phyloP scores from a whole-genome alignment of 2,113 vertebrate species.

The Brachyhypopomus gauderio region DNA sequence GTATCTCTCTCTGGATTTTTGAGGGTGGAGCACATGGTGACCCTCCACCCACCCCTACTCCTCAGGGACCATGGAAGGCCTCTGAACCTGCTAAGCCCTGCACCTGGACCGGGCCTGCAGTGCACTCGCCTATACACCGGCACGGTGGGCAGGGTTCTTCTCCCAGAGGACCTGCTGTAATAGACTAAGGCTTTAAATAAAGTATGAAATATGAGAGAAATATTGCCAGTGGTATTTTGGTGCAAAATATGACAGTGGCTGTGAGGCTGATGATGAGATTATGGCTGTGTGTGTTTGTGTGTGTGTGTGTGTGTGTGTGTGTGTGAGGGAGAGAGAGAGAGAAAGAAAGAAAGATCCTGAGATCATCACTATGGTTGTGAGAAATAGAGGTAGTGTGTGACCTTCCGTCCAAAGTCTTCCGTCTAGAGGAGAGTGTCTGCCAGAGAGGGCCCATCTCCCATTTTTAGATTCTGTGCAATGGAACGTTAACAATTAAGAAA shows the following conservation, averaged over 20 bases:
- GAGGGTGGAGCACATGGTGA: slow-evolving; percentile 28
- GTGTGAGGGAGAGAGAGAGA: too few relatives aligned
- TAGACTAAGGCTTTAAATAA: slow-evolving; percentile 38
- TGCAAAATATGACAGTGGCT: neutral
- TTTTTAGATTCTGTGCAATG: too few relatives aligned
- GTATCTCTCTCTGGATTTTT: slow-evolving; percentile 29
- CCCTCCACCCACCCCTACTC: neutral
- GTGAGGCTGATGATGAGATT: slow-evolving; percentile 7
- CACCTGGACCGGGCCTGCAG: slow-evolving; percentile 40
- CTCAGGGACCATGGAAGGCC: slow-evolving; percentile 12
- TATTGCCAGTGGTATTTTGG: slow-evolving; percentile 16
- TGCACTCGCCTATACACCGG: slow-evolving; percentile 45
- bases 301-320: neutral
- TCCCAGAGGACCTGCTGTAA: slow-evolving; percentile 24
- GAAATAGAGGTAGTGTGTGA: slow-evolving; percentile 22
- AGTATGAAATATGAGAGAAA: slow-evolving; percentile 13
- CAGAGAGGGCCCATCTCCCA: too few relatives aligned
- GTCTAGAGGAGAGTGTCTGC: too few relatives aligned
- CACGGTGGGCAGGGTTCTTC: slow-evolving; percentile 37
- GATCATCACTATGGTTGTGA: slow-evolving; percentile 37
- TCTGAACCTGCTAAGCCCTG: slow-evolving; percentile 37
- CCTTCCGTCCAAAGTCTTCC: neutral
- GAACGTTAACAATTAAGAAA: too few relatives aligned
- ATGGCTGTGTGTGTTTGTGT: neutral
- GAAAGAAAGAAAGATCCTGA: too few relatives aligned